Base-by-base conservation (phyloP, 2,113 vertebrate genomes). In the Seriola rivoliana region DNA sequence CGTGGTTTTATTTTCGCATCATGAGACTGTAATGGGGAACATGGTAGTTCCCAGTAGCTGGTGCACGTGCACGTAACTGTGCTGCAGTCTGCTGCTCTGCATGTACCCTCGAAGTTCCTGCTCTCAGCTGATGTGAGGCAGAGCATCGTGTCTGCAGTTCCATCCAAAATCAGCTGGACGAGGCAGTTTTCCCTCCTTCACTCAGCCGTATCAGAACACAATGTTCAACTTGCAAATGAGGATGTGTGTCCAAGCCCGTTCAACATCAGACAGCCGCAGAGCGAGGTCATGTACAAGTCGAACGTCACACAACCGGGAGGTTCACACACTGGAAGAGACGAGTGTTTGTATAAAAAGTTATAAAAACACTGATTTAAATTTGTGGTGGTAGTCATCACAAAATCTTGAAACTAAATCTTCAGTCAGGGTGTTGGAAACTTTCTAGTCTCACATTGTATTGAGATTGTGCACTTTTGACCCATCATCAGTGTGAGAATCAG, bases 21-120 rank as follows among this genome's bases (percentile, higher is more conserved):
- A n/a, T 12, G 25, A 48, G 23, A 36, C 57, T 48, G 67, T 4
- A 13, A 29, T 34, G 11, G 42, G 69, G 64, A 74, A 72, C 71
- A 66, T 4, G 8, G 40, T 42, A 42, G 40, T 23, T 59, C 62
- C n/a, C 23, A 23, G 0, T 34, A 11, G 36, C 25, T 32, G 11
- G 19, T 80, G 54, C 38, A 12, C 1, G 59, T 54, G 69, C 81
- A 85, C 84, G 82, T 84, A 60, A 40, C 46, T 23, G 50, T 36
- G 36, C 67, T 65, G 68, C 72, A 71, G 58, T 11, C 79, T 85
- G 66, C 81, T 7, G 66, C 1, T 59, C 70, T 67, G 82, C 90
- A 91, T 88, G 89, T 93, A 80, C 55, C 76, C 82, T 46, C 10
- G 0, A 42, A 42, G 32, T 44, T 75, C 25, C 78, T 50, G 69